Base-by-base conservation (phyloP, 2,797 vertebrate genomes). In the Enteromius viviparus region DNA sequence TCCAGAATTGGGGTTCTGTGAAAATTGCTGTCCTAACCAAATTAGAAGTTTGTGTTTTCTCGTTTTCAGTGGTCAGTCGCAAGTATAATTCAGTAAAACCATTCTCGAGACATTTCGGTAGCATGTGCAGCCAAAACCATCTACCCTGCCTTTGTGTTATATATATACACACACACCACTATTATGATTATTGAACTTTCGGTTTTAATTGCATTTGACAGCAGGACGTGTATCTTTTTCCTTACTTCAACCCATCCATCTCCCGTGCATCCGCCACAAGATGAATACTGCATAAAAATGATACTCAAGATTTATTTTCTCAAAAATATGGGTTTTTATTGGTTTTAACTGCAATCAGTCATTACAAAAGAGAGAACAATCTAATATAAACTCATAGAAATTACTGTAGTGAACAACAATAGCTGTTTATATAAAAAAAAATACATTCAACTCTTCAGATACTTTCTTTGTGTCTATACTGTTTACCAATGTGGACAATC, bases 301-400 rank as follows among this genome's bases (percentile, higher is more conserved):
- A 71, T 11, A 86, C 64, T 9, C 70, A 71, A 84, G 51, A 60
- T 81, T 10, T 3, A 21, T 68, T 81, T 92, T 94, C 93, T 95
- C 92, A 89, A 94, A 96, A 95, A 95, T 94, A 95, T 85, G 89
- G 96, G 96, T 95, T 98, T 98, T 88, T 98, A 98, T 99, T 99
- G 97, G 96, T 97, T 98, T 95, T 96, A 98, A 98, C 97, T 98
- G 97, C 96, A 98, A 98, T 98, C 97, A 98, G 96, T 97, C 95
- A 94, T 98, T 98, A 98, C 96, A 98, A 96, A 96, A 94, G 94
- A 95, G 91, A 94, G 94, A 93, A 91, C 81, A 92, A 91, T 94
- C 96, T 96, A 94, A 96, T 97, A 97, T 96, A 97, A 98, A 97
- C 95, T 96, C 96, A 96, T 96, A 96, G 95, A 94, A 96, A 96